Conservation (phyloP, 2,797 vertebrate species). For the Artibeus jamaicensis region DNA sequence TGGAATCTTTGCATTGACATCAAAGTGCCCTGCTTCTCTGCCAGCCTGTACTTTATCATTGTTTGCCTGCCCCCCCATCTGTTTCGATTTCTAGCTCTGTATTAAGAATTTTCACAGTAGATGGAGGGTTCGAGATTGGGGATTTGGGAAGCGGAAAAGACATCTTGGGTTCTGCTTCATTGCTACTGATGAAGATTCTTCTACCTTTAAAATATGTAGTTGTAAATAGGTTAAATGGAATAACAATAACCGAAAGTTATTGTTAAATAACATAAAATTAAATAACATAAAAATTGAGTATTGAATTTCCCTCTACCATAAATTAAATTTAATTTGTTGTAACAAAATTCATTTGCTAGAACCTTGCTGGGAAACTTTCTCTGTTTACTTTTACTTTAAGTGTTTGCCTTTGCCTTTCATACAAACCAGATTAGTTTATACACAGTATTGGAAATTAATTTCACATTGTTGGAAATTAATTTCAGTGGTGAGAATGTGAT, state of each 20-base stretch:
- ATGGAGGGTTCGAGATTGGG: not conserved
- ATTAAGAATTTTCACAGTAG: not conserved
- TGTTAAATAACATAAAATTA: too few relatives aligned
- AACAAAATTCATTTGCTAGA: not conserved
- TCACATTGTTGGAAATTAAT: slow-evolving; percentile 8
- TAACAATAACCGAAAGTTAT: not conserved
- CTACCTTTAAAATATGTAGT: not conserved
- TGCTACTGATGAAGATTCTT: not conserved
- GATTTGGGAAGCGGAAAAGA: not conserved
- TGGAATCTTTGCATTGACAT: not conserved
- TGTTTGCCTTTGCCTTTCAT: not conserved
- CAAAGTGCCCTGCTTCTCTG: not conserved
- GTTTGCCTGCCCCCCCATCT: not conserved
- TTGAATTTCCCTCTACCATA: not conserved
- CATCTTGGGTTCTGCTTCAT: not conserved
- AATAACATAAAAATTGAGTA: not conserved
- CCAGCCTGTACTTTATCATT: not conserved
- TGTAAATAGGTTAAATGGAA: not conserved
- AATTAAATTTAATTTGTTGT: not conserved
- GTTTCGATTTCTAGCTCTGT: not conserved
- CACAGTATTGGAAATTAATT: slow-evolving; percentile 7
- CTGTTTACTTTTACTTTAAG: not conserved
- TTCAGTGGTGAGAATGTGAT: not conserved
- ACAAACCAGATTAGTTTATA: not conserved
- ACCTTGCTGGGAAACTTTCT: not conserved